Conservation (phyloP, 2,888 invertebrate genomes). For the Stenotaenia linearis region DNA sequence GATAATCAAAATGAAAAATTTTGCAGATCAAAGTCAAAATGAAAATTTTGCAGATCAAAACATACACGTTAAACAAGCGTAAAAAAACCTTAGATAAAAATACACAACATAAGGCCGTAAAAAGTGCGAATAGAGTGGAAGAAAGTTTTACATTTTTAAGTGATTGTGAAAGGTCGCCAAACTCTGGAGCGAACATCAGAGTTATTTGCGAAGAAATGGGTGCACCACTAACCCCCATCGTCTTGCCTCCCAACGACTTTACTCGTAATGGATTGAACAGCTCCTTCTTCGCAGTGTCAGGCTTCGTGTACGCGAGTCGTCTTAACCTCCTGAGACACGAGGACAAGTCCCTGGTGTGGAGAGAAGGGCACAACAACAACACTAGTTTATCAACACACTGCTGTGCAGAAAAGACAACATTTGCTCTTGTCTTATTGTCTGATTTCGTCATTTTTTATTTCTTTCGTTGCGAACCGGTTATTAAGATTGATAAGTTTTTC, state of each 20-base stretch:
- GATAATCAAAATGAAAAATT: too few species aligned
- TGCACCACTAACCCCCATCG: slow-evolving; percentile 16
- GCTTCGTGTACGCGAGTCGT: slow-evolving; percentile 2
- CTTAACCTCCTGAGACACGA: slow-evolving; percentile 10
- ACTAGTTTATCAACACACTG: slow-evolving; percentile 6
- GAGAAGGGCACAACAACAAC: slow-evolving; percentile 14
- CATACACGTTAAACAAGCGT: too few species aligned
- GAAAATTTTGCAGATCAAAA: too few species aligned
- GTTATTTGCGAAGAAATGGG: slow-evolving; percentile 22
- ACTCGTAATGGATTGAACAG: slow-evolving; percentile 18
- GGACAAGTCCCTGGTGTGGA: slow-evolving; percentile 10
- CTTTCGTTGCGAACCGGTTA: background rate
- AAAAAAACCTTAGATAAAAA: background rate
- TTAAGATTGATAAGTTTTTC: background rate
- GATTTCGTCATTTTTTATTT: background rate
- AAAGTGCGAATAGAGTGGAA: too few species aligned
- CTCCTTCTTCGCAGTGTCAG: slow-evolving; percentile 13
- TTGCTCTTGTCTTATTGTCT: slow-evolving; percentile 1
- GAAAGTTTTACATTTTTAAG: background rate
- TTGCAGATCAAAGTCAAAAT: too few species aligned
- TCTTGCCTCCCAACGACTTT: background rate
- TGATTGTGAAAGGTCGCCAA: background rate
- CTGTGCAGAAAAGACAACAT: background rate
- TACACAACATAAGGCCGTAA: background rate
- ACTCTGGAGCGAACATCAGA: background rate